Conservation (phyloP, 2,113 vertebrate species). For the Pseudorectes ferrugineus region DNA sequence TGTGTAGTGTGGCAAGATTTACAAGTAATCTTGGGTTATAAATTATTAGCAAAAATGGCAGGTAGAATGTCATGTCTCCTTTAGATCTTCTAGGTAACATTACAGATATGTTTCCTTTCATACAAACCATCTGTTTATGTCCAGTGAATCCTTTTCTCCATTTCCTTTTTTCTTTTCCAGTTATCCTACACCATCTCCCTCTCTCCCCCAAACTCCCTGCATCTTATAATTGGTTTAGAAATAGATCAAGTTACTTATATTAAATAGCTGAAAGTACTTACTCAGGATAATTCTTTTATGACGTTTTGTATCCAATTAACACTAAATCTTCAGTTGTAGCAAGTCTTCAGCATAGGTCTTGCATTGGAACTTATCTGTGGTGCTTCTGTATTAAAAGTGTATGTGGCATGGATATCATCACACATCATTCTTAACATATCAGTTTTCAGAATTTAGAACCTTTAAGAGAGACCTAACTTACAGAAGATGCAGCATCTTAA, state of each 20-base stretch:
- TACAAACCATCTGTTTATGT: neutral
- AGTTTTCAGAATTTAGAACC: neutral
- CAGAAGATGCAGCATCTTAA: neutral
- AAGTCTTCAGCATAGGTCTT: neutral
- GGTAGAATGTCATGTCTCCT: neutral
- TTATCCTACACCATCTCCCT: neutral
- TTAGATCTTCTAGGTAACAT: neutral
- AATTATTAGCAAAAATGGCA: neutral
- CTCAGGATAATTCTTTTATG: neutral
- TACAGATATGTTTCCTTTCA: neutral
- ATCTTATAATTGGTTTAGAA: slow-evolving; percentile 7
- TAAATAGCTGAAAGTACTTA: slow-evolving; percentile 12
- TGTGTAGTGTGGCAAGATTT: neutral
- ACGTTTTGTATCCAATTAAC: neutral
- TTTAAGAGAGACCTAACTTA: neutral
- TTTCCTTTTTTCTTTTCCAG: neutral
- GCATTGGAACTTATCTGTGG: neutral
- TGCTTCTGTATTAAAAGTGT: neutral
- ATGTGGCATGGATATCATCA: neutral
- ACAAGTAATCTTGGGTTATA: neutral
- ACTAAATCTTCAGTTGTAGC: neutral
- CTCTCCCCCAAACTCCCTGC: neutral
- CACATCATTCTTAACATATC: neutral
- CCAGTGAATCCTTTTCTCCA: neutral
- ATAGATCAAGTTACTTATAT: neutral